Evolutionary conservation across 2,113 vertebrate genomes (phyloP).

Genomic region (Thryonomys swinderianus): DNA sequence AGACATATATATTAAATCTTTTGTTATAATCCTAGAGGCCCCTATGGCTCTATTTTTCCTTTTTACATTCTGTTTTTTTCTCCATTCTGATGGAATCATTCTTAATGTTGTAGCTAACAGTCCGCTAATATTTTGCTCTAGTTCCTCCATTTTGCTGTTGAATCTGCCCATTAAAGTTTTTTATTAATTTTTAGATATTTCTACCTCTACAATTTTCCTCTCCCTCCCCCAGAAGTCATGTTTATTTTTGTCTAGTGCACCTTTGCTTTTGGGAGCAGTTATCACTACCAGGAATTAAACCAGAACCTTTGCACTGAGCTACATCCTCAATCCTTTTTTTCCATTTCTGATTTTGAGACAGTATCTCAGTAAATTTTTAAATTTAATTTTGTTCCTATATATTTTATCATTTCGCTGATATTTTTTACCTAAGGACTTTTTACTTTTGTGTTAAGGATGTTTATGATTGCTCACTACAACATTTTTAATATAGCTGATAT

Average conservation of each 20-base stretch:
- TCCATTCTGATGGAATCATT: not conserved
- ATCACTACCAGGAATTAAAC: not conserved
- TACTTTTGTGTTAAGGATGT: not conserved
- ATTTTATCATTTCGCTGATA: not conserved
- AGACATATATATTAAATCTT: not conserved
- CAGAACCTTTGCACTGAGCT: not conserved
- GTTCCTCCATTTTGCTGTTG: not conserved
- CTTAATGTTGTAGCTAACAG: not conserved
- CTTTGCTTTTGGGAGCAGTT: not conserved
- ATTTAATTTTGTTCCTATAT: not conserved
- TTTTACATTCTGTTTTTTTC: too few species aligned
- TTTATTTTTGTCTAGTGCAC: not conserved
- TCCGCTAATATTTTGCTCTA: not conserved
- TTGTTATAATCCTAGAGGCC: not conserved
- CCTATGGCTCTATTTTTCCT: not conserved
- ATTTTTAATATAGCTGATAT: conserved; percentile 18
- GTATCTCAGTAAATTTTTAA: not conserved
- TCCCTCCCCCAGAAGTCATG: not conserved
- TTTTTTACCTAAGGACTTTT: not conserved
- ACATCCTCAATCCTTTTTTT: not conserved
- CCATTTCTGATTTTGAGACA: not conserved
- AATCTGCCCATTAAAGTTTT: not conserved
- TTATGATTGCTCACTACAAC: not conserved
- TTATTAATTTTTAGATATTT: not conserved
- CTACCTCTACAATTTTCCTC: not conserved